These are phyloP conservation scores for Tinea trinotella DNA, from an alignment of 2,888 invertebrate genomes.

Conservation along the genomic window DNA sequence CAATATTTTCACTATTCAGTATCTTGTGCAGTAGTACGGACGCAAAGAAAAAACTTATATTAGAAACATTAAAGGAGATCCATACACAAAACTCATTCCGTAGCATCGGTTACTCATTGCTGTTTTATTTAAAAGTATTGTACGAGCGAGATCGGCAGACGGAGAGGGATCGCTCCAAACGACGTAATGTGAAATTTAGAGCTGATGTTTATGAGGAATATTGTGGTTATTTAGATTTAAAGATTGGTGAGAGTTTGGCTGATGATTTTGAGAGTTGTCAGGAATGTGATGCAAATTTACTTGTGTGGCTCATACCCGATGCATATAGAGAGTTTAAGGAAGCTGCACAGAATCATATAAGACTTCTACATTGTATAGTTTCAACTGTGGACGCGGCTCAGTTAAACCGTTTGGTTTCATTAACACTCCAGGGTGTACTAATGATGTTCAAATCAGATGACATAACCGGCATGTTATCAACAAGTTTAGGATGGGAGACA, in stretches of 20 bases:
- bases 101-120: conserved; percentile 85
- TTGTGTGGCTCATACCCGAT: conserved; percentile 94
- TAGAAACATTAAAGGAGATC: conserved; percentile 87
- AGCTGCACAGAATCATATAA: conserved; percentile 88
- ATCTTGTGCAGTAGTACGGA: conserved; percentile 81
- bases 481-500: conserved; percentile 95
- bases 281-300: conserved; percentile 88
- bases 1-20: conserved; percentile 90
- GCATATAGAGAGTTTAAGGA: conserved; percentile 92
- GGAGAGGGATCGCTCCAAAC: conserved; percentile 65
- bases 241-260: conserved; percentile 80
- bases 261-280: conserved; percentile 91
- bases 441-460: conserved; percentile 87
- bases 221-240: conserved; percentile 84
- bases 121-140: conserved; percentile 90
- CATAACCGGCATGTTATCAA: conserved; percentile 80
- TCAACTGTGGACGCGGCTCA: conserved; percentile 92
- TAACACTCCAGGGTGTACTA: conserved; percentile 90
- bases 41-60: conserved; percentile 83
- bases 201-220: conserved; percentile 90
- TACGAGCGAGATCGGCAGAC: conserved; percentile 69
- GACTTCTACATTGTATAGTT: conserved; percentile 90
- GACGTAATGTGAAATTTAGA: conserved; percentile 79
- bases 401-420: conserved; percentile 91
- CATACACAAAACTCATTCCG: conserved; percentile 76